phyloP scores from a whole-genome alignment of 37 sponge, comb jelly and placozoan species.

The Hexactinellida sp. region DNA sequence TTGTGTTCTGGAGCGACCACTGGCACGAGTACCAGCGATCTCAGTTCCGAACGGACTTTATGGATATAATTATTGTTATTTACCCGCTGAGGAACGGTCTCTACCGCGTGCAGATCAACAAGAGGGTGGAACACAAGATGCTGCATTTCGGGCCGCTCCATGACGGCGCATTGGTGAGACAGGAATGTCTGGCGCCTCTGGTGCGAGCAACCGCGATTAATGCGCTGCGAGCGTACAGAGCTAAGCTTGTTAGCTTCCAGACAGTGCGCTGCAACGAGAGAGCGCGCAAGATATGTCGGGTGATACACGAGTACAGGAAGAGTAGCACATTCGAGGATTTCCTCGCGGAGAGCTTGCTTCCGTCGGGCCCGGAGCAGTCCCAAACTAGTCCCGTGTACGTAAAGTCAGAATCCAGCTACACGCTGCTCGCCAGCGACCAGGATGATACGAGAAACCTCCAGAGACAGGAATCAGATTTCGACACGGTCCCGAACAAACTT shows the following conservation, averaged over 20 bases:
- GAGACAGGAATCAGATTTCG: not conserved
- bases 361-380: not conserved
- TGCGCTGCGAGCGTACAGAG: conserved; percentile 26
- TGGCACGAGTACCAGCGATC: conserved; percentile 73
- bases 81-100: conserved; percentile 69
- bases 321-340: conserved; percentile 7
- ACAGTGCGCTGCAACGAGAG: not conserved
- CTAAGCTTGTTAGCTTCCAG: not conserved
- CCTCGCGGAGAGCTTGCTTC: not conserved
- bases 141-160: conserved; percentile 85
- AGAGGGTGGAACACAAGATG: conserved; percentile 23
- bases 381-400: not conserved
- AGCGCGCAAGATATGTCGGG: not conserved
- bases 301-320: not conserved
- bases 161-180: conserved; percentile 79
- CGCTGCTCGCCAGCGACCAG: not conserved
- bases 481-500: not conserved
- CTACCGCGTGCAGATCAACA: conserved; percentile 69
- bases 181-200: conserved; percentile 41
- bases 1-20: conserved; percentile 97
- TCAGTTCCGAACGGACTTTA: conserved; percentile 87
- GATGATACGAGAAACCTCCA: not conserved
- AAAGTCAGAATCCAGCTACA: not conserved
- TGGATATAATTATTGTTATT: conserved; percentile 72
- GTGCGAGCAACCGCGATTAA: conserved; percentile 92